phyloP scores from a whole-genome alignment of 2,888 invertebrate species.

The Raillietiella orientalis region DNA sequence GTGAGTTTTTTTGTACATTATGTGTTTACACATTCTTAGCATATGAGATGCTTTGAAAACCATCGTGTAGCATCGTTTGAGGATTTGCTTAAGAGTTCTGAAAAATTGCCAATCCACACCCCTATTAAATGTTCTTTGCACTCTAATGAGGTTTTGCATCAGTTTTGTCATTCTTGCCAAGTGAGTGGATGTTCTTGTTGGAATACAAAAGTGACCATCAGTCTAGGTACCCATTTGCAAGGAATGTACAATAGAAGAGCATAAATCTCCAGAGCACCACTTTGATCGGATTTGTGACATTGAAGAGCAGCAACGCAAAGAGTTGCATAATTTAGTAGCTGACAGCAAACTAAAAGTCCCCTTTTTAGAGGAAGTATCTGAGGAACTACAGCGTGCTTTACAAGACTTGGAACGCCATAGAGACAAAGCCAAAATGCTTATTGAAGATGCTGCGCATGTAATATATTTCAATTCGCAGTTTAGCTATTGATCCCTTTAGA shows the following conservation, averaged over 20 bases:
- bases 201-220: no score
- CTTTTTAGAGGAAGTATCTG: conserved; percentile 37
- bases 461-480: conserved; percentile 2
- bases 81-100: conserved; percentile 38
- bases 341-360: conserved; percentile 41
- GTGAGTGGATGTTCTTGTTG: conserved; percentile 10
- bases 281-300: conserved; percentile 49
- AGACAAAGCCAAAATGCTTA: conserved; percentile 47
- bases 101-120: conserved; percentile 53
- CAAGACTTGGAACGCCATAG: conserved; percentile 58
- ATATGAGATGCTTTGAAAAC: conserved; percentile 86
- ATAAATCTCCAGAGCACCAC: conserved; percentile 45
- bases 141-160: conserved; percentile 46
- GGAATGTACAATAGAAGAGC: conserved; percentile 50
- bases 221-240: conserved; percentile 51
- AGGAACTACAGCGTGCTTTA: conserved; percentile 37
- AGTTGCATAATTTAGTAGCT: conserved; percentile 33
- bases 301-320: conserved; percentile 39
- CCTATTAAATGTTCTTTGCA: conserved; percentile 55
- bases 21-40: conserved; percentile 12
- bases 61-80: conserved; percentile 69
- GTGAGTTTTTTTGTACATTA: conserved; percentile 6
- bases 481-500: conserved; percentile 3
- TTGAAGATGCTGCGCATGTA: conserved; percentile 29
- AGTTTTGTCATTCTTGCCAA: conserved; percentile 53